Evolutionary conservation across 2,888 invertebrate species (phyloP), one percentile per base, ranked within the genome.

Genomic region (Cerastoderma edule): DNA sequence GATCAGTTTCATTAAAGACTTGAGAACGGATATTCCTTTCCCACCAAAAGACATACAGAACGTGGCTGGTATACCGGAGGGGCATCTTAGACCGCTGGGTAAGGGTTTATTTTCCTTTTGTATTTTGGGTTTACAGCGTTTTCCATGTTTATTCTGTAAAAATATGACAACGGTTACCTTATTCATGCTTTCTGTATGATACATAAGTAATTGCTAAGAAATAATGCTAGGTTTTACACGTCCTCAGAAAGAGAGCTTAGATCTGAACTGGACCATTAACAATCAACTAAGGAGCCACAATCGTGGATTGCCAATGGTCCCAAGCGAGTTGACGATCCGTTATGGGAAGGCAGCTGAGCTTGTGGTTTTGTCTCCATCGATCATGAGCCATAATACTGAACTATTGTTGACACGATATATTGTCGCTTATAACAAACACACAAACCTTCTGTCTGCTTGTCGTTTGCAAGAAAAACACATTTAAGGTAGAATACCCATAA

Each of bases 31-130:
- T 60, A 77, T 84, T 19, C 72, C 75, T 6, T 92, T 92, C 57
- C 92, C 92, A 30, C 89, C 89, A 6, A 75, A 78, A 1, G 83
- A 87, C 3, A 80, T 67, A 46, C 82, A 77, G 30, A 54, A 74
- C 6, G 72, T 77, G 2, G 54, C 80, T 0, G 83, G 84, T 0
- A 84, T 91, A 28, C 92, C 92, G 6, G 85, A 84, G n/a, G 92
- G 92, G 10, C 92, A 92, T 72, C 86, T 92, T 0, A 65, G 90
- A 73, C 91, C 92, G 0, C 75, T 92, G 53, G 92, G 92, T 92
- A 84, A 83, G 88, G 66, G 2, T 2, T 22, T 13, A 19, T 46
- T 13, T 13, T n/a, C n/a, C 24, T 16, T 8, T 39, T 16, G 39
- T 39, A 8, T 10, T 39, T 39, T 10, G 8, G 10, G 16, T 39